Conservation (phyloP, 2,888 invertebrate genomes). For the Belgica antarctica region DNA sequence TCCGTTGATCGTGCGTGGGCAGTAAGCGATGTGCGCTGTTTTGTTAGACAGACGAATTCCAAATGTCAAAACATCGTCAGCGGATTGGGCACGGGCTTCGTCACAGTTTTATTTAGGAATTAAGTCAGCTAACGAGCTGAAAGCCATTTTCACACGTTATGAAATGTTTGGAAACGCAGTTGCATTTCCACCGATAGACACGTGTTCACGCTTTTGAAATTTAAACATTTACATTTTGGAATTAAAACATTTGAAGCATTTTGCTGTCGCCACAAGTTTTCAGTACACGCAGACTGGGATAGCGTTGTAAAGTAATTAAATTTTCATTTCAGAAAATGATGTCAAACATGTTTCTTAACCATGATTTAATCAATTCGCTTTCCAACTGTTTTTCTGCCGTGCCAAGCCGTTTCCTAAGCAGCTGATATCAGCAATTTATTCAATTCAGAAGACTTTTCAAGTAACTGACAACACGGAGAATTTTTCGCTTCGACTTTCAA, state of each 20-base stretch:
- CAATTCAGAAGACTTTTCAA: neutral
- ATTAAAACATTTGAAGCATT: neutral
- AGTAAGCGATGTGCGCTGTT: too few species aligned
- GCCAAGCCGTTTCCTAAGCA: neutral
- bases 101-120: neutral
- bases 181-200: neutral
- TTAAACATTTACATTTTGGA: neutral
- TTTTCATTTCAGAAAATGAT: constrained; percentile 33
- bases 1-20: neutral
- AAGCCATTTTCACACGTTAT: too few species aligned
- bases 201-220: neutral
- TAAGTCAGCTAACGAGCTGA: too few species aligned
- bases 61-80: neutral
- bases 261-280: neutral
- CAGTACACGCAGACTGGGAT: neutral
- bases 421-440: constrained; percentile 6
- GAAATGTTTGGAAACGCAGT: neutral
- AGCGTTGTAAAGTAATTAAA: constrained; percentile 31
- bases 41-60: too few species aligned
- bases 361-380: constrained; percentile 33
- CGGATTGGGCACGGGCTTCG: too few species aligned
- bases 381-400: neutral
- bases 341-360: constrained; percentile 12
- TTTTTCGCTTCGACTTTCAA: neutral
- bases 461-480: neutral